phyloP scores from a whole-genome alignment of 2,888 invertebrate species.

The Morpho achilles region DNA sequence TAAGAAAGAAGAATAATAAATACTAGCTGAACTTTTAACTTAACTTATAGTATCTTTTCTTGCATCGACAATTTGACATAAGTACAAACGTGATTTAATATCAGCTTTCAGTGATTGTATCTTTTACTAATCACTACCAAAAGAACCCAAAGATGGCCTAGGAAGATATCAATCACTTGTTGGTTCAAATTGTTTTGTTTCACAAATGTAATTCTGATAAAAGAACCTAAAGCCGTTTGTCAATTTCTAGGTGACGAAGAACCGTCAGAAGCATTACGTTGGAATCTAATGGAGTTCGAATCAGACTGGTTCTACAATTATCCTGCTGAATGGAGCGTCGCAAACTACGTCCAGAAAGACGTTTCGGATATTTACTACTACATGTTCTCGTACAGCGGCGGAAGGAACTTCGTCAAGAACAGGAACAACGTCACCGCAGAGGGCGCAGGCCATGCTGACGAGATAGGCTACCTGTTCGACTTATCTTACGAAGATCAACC shows the following conservation, averaged over 20 bases:
- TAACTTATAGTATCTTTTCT: too few species aligned
- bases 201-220: too few species aligned
- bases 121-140: too few species aligned
- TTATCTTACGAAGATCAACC: slow-evolving; percentile 20
- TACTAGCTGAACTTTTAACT: too few species aligned
- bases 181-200: too few species aligned
- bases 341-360: slow-evolving; percentile 35
- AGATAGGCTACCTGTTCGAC: slow-evolving; percentile 49
- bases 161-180: too few species aligned
- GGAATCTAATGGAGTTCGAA: slow-evolving; percentile 37
- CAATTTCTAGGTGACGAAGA: slow-evolving; percentile 23
- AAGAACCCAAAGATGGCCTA: too few species aligned
- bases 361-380: slow-evolving; percentile 42
- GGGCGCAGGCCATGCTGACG: slow-evolving; percentile 49
- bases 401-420: slow-evolving; percentile 29
- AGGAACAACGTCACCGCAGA: slow-evolving; percentile 27
- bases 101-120: too few species aligned
- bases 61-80: too few species aligned
- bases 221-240: too few species aligned
- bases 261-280: slow-evolving; percentile 31
- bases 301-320: slow-evolving; percentile 39
- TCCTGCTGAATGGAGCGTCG: slow-evolving; percentile 41
- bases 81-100: too few species aligned
- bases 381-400: slow-evolving; percentile 43
- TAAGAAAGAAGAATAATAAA: background rate